Base-by-base conservation (phyloP, 2,113 vertebrate genomes). In the Globicephala melas region DNA sequence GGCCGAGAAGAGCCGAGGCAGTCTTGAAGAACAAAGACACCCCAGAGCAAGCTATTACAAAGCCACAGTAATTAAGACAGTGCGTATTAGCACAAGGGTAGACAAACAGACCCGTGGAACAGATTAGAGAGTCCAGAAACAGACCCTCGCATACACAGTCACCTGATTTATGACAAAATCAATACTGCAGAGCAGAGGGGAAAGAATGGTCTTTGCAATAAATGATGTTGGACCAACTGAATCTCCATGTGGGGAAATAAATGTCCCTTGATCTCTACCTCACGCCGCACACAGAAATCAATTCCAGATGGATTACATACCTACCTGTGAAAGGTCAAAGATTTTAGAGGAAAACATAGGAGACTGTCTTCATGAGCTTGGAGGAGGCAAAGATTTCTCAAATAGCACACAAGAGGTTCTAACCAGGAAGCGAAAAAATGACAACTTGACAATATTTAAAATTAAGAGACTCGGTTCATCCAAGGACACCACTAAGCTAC, bases 151-250 rank as follows among this genome's bases (percentile, higher is more conserved):
- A 44, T 5, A 21, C 28, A 18, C 21, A 21, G 89, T 18, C 71
- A 23, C 73, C 80, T 71, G 89, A 96, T 79, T 53, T 55, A 95
- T 36, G 86, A 91, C 55, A 87, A 77, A 76, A 91, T 91, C 93
- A 41, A n/a, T 70, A 90, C 62, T 2, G 86, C 53, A 21, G 67
- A 58, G 85, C 9, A 2, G 38, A 53, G 41, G 55, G 65, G 23
- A 79, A 15, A 65, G 89, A 58, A 38, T 25, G 70, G 84, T 5
- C 65, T 92, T 50, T 2, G 14, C 96, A 38, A 23, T 67, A 97
- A 84, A 84, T 60, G 82, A 67, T 26, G 71, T 11, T 0, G 23
- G 94, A 47, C 79, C 63, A 14, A 71, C 0, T 7, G 74, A 91
- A 86, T 13, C 85, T 58, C 93, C 71, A 60, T 0, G 20, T 26